phyloP scores from a whole-genome alignment of 2,888 invertebrate species.

The Keiferia lycopersicella region DNA sequence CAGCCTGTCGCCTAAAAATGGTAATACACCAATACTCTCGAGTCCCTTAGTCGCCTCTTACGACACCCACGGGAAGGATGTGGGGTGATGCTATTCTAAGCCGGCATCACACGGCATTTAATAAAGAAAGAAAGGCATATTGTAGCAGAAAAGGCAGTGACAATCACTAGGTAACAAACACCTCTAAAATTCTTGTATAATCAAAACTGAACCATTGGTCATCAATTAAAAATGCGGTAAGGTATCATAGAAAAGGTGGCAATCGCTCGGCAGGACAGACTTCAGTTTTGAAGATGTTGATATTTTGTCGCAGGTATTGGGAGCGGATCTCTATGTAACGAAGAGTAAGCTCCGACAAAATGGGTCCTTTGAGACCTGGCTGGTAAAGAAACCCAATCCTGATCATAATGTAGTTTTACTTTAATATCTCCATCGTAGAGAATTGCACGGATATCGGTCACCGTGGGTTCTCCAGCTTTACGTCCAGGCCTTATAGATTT shows the following conservation, averaged over 20 bases:
- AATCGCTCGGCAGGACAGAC: slow-evolving; percentile 31
- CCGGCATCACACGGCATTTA: no score
- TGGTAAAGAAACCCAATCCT: slow-evolving; percentile 30
- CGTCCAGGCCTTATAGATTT: slow-evolving; percentile 33
- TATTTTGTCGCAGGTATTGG: slow-evolving; percentile 29
- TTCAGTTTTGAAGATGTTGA: slow-evolving; percentile 33
- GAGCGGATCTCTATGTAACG: neutral
- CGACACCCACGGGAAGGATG: no score
- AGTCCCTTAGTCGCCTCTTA: no score
- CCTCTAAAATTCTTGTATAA: slow-evolving; percentile 5
- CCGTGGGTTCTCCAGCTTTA: slow-evolving; percentile 33
- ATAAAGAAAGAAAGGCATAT: no score
- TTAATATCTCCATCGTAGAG: slow-evolving; percentile 31
- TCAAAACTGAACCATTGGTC: slow-evolving; percentile 1
- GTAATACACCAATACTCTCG: no score
- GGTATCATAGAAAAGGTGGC: slow-evolving; percentile 31
- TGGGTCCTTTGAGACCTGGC: slow-evolving; percentile 23
- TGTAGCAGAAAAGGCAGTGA: neutral
- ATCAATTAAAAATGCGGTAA: slow-evolving; percentile 13
- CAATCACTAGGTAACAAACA: neutral
- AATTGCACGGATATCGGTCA: slow-evolving; percentile 32
- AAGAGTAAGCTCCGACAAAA: no score
- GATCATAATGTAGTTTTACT: slow-evolving; percentile 32
- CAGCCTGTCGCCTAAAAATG: no score
- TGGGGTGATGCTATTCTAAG: no score